Evolutionary conservation across 2,113 vertebrate species (phyloP).

Genomic region (Papio anubis): DNA sequence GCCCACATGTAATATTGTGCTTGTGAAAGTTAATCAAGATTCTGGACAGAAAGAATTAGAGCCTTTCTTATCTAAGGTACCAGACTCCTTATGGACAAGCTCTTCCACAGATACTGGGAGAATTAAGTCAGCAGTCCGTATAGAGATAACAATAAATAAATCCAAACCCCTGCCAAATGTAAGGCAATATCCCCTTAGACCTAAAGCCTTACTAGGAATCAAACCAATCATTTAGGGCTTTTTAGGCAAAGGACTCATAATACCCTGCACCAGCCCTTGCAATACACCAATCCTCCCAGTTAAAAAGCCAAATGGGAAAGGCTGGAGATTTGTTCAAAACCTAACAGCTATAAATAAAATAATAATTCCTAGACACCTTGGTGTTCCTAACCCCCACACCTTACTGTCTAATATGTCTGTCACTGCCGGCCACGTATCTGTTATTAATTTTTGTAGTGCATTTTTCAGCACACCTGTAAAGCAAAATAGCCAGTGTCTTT

Average conservation of each 20-base stretch:
- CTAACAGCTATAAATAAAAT: background rate
- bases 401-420: background rate
- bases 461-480: background rate
- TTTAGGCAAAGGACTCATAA: background rate
- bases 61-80: background rate
- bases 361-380: background rate
- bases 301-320: background rate
- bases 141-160: background rate
- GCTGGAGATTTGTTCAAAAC: background rate
- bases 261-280: background rate
- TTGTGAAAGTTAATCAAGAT: background rate
- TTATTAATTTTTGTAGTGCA: background rate
- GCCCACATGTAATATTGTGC: background rate
- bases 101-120: background rate
- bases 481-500: background rate
- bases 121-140: background rate
- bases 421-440: accelerated
- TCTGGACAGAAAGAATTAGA: background rate
- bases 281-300: background rate
- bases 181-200: background rate
- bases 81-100: background rate
- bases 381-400: background rate
- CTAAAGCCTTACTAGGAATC: background rate
- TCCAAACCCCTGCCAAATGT: background rate
- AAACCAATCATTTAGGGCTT: background rate